phyloP scores from a whole-genome alignment of 2,113 vertebrate genomes.

The Gambusia affinis region DNA sequence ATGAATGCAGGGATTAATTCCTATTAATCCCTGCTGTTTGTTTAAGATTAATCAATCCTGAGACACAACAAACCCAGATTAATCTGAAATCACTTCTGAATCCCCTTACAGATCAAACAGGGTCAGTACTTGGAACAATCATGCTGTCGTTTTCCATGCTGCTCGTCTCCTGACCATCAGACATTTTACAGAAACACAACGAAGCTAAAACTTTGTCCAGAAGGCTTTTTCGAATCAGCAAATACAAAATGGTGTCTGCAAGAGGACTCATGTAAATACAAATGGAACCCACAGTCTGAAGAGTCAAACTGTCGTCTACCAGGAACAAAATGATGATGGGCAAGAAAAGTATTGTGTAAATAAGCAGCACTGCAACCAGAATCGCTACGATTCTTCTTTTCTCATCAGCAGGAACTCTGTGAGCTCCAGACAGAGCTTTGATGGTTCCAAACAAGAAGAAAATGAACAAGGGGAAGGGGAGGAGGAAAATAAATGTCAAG shows the following conservation, averaged over 20 bases:
- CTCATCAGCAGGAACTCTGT: neutral
- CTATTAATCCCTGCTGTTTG: no score
- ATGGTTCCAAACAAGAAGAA: conserved; percentile 12
- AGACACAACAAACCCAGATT: neutral
- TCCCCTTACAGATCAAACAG: neutral
- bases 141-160: neutral
- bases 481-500: accelerated
- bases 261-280: neutral
- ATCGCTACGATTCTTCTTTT: neutral
- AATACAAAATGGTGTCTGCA: neutral
- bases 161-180: neutral
- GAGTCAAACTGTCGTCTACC: neutral
- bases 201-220: neutral
- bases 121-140: no score
- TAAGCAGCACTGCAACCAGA: conserved; percentile 12
- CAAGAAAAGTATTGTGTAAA: conserved; percentile 5
- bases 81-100: neutral
- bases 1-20: no score
- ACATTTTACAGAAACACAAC: neutral
- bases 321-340: neutral
- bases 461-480: conserved; percentile 12
- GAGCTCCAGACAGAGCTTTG: neutral
- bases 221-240: neutral
- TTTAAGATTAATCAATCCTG: no score
- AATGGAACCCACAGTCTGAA: neutral